A percentile compares a stretch with the other conserved stretches of the same genome.
Conservation (phyloP, 2,113 vertebrate species). For the Alligator mississippiensis region DNA sequence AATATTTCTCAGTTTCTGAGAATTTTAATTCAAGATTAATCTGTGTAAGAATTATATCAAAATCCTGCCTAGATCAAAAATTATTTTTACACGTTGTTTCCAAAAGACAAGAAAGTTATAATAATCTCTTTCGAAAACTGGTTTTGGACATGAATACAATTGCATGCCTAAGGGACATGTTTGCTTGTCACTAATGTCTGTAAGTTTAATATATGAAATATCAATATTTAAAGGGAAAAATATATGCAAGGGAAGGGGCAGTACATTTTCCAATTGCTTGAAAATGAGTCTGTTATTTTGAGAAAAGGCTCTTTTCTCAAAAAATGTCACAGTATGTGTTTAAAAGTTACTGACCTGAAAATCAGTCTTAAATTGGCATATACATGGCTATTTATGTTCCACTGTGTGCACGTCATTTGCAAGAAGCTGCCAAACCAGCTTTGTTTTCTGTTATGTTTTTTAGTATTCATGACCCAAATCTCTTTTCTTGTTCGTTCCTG, state of each 20-base stretch:
- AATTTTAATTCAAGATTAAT: not conserved
- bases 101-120: not conserved
- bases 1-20: not conserved
- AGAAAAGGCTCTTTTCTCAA: not conserved
- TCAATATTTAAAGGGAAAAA: not conserved
- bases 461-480: slow-evolving; percentile 24
- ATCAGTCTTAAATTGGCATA: not conserved
- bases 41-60: not conserved
- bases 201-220: not conserved
- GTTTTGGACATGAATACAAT: not conserved
- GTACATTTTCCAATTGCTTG: not conserved
- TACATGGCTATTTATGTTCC: not conserved
- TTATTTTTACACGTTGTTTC: not conserved
- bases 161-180: not conserved
- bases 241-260: not conserved
- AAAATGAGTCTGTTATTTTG: not conserved
- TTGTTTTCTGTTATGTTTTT: slow-evolving; percentile 61
- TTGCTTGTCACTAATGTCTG: slow-evolving; percentile 34
- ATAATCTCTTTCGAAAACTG: not conserved
- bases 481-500: slow-evolving; percentile 46
- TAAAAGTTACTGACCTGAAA: slow-evolving; percentile 20
- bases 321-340: not conserved
- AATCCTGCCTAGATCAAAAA: not conserved
- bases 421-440: slow-evolving; percentile 49
- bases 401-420: not conserved